These are phyloP conservation scores for Alaudala cheleensis DNA, from an alignment of 2,113 vertebrate species.

Conservation along the genomic window DNA sequence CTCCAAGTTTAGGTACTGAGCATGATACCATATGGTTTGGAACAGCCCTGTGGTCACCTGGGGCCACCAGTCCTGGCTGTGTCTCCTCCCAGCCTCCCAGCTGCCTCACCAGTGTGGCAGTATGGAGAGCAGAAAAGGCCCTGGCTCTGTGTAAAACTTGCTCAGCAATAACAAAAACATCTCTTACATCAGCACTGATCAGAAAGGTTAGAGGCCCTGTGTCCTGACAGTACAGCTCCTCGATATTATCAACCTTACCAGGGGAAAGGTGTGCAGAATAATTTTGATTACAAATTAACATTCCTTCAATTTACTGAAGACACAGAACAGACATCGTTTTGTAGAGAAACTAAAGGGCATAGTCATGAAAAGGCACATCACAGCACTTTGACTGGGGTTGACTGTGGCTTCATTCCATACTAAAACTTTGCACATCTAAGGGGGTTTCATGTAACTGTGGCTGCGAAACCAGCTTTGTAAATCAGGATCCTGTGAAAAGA, in stretches of 20 bases:
- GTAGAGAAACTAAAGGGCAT: neutral
- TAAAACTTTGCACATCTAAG: neutral
- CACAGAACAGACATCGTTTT: neutral
- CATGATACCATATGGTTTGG: fast-evolving
- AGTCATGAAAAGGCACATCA: neutral
- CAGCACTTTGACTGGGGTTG: neutral
- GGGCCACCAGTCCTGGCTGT: neutral
- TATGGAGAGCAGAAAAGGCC: neutral
- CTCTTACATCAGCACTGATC: neutral
- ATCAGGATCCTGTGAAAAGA: neutral
- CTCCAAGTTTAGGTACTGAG: neutral
- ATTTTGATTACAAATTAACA: neutral
- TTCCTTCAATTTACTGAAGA: neutral
- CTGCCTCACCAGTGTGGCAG: fast-evolving
- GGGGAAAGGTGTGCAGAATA: neutral
- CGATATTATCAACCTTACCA: neutral
- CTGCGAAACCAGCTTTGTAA: neutral
- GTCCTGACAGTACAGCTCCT: neutral
- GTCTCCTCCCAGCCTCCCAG: neutral
- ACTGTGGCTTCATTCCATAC: neutral
- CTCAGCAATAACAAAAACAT: neutral
- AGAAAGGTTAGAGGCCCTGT: neutral
- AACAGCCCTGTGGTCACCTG: neutral
- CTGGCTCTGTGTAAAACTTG: no score
- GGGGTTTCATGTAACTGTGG: neutral